Evolutionary conservation across 2,113 vertebrate genomes (phyloP), one percentile per base, ranked within the genome.

Genomic region (Xiphophorus hellerii): DNA sequence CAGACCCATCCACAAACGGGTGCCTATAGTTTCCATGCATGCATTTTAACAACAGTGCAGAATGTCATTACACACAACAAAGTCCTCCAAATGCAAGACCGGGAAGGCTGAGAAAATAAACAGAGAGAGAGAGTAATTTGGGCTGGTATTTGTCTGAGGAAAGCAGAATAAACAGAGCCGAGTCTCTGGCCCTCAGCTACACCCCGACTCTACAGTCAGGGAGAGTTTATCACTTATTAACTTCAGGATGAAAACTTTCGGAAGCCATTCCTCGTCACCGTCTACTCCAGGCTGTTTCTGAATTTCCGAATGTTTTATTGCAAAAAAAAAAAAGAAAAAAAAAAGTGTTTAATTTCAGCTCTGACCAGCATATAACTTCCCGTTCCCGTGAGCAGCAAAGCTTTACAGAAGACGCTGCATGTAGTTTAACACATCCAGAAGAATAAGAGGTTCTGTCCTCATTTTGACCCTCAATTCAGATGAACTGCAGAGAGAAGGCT

Each of bases 111-210:
- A 84, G 88, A 84, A 92, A 84, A 88, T 78, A 90, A 84, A 88
- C 84, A 90, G 60, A 85, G 77, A 87, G 79, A 87, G 70, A 82
- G 74, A 68, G 71, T 81, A 75, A 80, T 90, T 90, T 86, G 84
- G 80, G 14, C 84, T 68, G 76, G 86, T 81, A 62, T 77, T 78
- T 2, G 66, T 62, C 73, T 15, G 81, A 84, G 77, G 77, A 84
- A 65, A 75, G 79, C 73, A 82, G 90, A 75, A 88, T 88, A 92
- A 92, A 91, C 86, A 89, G 80, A 89, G 86, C 58, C 63, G 79
- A 85, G 77, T 62, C 85, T 88, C 83, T 86, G 79, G 83, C 73
- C 73, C 77, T 71, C 63, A 28, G 71, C 78, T 78, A 65, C 65
- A 62, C 54, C 58, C 12, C 5, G 51, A 73, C 85, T 84, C 74